Percentiles rank a stretch among this genome's conserved stretches.
Conservation (phyloP, 2,888 invertebrate species). For the Hyppa rectilinea region DNA sequence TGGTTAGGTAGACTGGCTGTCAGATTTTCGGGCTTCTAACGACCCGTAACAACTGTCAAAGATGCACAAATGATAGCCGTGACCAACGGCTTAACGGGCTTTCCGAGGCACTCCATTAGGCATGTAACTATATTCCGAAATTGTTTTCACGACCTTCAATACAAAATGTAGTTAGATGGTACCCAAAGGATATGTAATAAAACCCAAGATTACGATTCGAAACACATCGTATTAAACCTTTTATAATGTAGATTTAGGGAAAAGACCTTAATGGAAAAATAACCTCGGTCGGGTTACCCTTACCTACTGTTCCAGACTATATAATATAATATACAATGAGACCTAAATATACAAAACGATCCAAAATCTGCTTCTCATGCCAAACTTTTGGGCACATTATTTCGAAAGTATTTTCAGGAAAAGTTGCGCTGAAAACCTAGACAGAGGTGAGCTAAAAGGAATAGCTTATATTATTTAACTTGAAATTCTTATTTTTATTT, state of each 20-base stretch:
- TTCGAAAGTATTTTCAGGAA: neutral
- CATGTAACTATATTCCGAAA: constrained; percentile 7
- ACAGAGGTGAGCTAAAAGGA: constrained; percentile 5
- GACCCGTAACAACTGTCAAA: no score
- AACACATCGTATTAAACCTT: constrained; percentile 37
- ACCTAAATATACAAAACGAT: constrained; percentile 10
- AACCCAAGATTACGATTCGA: constrained; percentile 40
- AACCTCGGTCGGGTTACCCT: constrained; percentile 15
- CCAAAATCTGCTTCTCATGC: neutral
- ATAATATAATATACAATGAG: constrained; percentile 12
- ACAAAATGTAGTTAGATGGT: constrained; percentile 9
- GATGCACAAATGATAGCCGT: no score
- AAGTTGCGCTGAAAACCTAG: neutral
- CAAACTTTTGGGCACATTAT: neutral
- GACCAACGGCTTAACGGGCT: no score
- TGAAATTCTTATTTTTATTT: constrained; percentile 8
- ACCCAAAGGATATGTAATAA: constrained; percentile 25
- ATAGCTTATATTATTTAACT: neutral
- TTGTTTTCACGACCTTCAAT: constrained; percentile 6
- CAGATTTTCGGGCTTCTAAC: no score
- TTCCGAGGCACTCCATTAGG: no score
- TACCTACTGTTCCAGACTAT: constrained; percentile 5
- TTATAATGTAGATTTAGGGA: constrained; percentile 50
- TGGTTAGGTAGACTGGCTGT: no score
- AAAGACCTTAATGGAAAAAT: constrained; percentile 27